phyloP scores from a whole-genome alignment of 2,888 invertebrate genomes.

The Tribolium freemani region DNA sequence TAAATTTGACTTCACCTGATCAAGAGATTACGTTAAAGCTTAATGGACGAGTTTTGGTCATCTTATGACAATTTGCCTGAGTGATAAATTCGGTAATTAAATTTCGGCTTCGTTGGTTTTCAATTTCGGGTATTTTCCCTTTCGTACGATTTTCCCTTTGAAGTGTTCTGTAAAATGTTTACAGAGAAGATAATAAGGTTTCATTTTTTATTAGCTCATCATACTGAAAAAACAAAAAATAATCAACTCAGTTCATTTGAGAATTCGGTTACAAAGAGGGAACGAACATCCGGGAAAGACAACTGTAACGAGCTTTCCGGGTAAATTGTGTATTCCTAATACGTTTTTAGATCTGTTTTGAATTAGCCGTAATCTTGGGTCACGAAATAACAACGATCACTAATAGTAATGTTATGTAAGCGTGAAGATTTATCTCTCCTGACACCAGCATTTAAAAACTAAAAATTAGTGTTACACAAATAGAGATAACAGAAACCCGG shows the following conservation, averaged over 20 bases:
- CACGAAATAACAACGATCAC: too few species aligned
- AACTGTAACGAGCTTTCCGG: background rate
- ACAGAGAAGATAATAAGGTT: background rate
- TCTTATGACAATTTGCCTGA: too few species aligned
- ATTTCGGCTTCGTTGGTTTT: background rate
- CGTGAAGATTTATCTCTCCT: too few species aligned
- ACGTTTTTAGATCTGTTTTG: background rate
- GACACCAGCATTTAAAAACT: background rate
- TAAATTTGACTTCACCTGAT: background rate
- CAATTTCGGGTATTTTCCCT: background rate
- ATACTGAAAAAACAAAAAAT: background rate
- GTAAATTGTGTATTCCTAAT: background rate
- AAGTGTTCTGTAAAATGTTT: background rate
- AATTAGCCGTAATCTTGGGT: too few species aligned
- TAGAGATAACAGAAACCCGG: background rate
- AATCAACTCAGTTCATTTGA: background rate
- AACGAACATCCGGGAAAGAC: background rate
- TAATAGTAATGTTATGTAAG: too few species aligned
- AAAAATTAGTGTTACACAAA: background rate
- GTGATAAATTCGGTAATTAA: background rate
- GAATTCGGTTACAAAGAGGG: background rate
- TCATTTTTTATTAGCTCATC: background rate
- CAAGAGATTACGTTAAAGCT: background rate
- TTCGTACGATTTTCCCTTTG: background rate
- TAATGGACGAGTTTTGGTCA: too few species aligned